phyloP scores from a whole-genome alignment of 1,140 invertebrate genomes.

The Episyrphus balteatus region DNA sequence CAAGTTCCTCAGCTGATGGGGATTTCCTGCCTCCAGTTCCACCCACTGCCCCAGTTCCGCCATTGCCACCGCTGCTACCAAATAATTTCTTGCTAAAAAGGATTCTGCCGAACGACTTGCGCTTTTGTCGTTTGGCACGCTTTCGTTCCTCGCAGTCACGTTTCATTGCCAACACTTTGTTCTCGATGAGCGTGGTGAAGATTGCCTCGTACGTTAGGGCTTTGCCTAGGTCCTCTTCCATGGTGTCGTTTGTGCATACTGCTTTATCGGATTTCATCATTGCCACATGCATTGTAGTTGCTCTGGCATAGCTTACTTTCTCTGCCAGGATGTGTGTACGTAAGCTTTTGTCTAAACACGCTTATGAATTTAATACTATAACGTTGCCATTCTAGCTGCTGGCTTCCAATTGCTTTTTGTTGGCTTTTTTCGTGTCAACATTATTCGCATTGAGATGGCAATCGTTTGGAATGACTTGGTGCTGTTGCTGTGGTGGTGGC shows the following conservation, averaged over 20 bases:
- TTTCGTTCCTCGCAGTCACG: conserved; percentile 34
- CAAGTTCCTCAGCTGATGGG: neutral
- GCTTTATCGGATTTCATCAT: conserved; percentile 31
- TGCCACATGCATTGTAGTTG: too few relatives aligned
- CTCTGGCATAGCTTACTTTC: too few relatives aligned
- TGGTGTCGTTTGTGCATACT: conserved; percentile 31
- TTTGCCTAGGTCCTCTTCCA: conserved; percentile 20
- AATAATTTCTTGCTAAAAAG: conserved; percentile 24
- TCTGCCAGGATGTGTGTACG: too few relatives aligned
- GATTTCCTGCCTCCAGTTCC: neutral
- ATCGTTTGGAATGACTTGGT: too few relatives aligned
- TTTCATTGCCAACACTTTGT: conserved; percentile 34
- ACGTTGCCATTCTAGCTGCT: too few relatives aligned
- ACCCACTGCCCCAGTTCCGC: neutral
- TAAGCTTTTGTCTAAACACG: too few relatives aligned
- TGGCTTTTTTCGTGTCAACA: too few relatives aligned
- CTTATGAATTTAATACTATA: too few relatives aligned
- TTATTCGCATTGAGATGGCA: too few relatives aligned
- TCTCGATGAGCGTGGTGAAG: conserved; percentile 28
- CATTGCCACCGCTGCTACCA: conserved; percentile 9
- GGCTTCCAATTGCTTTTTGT: too few relatives aligned
- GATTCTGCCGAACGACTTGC: conserved; percentile 27
- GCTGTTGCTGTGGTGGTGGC: too few relatives aligned
- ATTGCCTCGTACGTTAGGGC: conserved; percentile 32
- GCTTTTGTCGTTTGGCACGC: conserved; percentile 23